Evolutionary conservation across 2,888 invertebrate genomes (phyloP).

Genomic region (Ectemnius cavifrons): DNA sequence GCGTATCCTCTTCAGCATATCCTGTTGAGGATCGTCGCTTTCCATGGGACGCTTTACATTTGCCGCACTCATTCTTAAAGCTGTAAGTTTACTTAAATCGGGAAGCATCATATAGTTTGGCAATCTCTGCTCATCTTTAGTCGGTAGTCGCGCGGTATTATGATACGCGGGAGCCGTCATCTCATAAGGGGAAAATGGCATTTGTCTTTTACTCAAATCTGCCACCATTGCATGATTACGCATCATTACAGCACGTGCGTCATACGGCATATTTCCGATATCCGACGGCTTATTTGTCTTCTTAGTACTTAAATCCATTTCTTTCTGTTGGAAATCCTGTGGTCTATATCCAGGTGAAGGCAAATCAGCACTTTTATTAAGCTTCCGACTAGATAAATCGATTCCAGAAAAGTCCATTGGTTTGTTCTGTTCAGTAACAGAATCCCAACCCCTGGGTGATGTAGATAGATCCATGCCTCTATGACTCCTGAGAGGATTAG

Average conservation of each 20-base stretch:
- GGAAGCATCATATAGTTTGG: slow-evolving; percentile 73
- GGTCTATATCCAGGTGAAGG: slow-evolving; percentile 58
- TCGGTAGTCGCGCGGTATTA: slow-evolving; percentile 54
- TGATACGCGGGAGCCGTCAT: slow-evolving; percentile 66
- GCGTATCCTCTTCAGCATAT: slow-evolving; percentile 71
- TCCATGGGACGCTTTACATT: slow-evolving; percentile 69
- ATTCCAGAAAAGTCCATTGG: slow-evolving; percentile 74
- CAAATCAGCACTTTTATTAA: slow-evolving; percentile 60
- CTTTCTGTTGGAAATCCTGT: slow-evolving; percentile 72
- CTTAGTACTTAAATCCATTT: slow-evolving; percentile 75
- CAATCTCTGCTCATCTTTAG: slow-evolving; percentile 72
- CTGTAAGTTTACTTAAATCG: slow-evolving; percentile 73
- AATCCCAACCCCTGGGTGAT: slow-evolving; percentile 71
- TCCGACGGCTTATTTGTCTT: slow-evolving; percentile 67
- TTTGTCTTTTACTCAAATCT: slow-evolving; percentile 73
- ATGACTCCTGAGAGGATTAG: slow-evolving; percentile 53
- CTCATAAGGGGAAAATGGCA: slow-evolving; percentile 70
- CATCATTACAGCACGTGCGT: slow-evolving; percentile 70
- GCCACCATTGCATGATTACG: slow-evolving; percentile 74
- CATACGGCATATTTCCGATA: slow-evolving; percentile 64
- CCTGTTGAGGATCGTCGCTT: slow-evolving; percentile 59
- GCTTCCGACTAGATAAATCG: slow-evolving; percentile 74
- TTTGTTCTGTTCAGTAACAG: slow-evolving; percentile 61
- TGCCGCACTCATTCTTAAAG: slow-evolving; percentile 66
- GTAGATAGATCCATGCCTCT: slow-evolving; percentile 73